Evolutionary conservation across 2,113 vertebrate genomes (phyloP).

Genomic region (Bettongia penicillata): DNA sequence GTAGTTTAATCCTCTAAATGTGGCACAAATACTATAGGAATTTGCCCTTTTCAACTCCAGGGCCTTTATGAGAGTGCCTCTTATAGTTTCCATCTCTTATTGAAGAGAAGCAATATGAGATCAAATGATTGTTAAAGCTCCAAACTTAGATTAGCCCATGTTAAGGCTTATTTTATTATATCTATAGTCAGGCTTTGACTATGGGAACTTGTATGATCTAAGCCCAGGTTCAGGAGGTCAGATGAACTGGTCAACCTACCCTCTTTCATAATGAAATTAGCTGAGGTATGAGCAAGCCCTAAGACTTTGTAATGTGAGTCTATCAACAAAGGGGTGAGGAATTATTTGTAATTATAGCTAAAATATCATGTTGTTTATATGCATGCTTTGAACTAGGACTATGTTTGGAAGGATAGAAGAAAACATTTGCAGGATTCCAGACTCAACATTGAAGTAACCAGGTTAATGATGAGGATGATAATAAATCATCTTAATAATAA

Average conservation of each 20-base stretch:
- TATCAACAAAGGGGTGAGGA: not conserved
- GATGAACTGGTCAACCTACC: not conserved
- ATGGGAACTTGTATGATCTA: not conserved
- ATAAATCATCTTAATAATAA: not conserved
- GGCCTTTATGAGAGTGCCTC: not conserved
- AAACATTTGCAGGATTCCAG: not conserved
- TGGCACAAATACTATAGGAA: not conserved
- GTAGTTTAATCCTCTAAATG: not conserved
- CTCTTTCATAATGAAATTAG: not conserved
- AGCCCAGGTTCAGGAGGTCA: not conserved
- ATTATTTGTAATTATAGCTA: constrained; percentile 20
- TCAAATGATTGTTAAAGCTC: constrained; percentile 8
- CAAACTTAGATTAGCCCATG: not conserved
- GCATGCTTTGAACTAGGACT: not conserved
- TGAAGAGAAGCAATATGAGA: constrained; percentile 22
- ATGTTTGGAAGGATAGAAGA: not conserved
- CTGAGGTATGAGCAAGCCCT: not conserved
- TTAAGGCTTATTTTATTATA: not conserved
- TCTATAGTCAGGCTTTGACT: not conserved
- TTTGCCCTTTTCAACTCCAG: constrained; percentile 14
- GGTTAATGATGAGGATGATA: constrained; percentile 25
- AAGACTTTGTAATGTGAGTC: not conserved
- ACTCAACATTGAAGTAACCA: not conserved
- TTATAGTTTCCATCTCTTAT: constrained; percentile 20
- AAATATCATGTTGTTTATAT: not conserved